These are phyloP conservation scores for Cephus spinipes DNA, from an alignment of 2,888 invertebrate species.

Conservation along the genomic window DNA sequence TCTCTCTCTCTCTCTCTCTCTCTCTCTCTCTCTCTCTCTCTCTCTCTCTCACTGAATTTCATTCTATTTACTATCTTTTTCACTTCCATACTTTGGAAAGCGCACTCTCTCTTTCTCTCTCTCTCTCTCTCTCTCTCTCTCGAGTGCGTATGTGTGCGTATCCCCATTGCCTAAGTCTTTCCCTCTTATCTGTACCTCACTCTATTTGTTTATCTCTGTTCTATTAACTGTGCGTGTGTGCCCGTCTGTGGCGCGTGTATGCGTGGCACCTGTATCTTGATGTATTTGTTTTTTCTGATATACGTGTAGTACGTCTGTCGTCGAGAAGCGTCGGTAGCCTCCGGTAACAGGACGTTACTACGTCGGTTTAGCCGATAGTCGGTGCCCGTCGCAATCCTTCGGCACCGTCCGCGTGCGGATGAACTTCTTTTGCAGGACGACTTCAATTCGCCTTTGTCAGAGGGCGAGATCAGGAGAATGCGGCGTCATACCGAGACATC, in stretches of 20 bases:
- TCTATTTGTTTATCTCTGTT: constrained; percentile 4
- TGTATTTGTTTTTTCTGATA: background rate
- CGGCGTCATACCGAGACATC: background rate
- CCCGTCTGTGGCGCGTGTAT: background rate
- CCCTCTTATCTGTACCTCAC: background rate
- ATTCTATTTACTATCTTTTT: no score
- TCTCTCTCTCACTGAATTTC: no score
- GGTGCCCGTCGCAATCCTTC: background rate
- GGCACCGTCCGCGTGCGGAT: background rate
- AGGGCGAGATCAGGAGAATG: background rate
- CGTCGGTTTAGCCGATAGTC: background rate
- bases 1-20: background rate
- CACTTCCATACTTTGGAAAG: no score
- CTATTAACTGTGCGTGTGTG: constrained; percentile 3
- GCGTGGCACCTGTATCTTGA: background rate
- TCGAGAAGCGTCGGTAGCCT: background rate
- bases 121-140: constrained; percentile 5
- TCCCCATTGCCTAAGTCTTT: constrained; percentile 5
- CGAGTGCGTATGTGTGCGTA: no score
- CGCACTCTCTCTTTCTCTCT: no score
- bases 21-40: background rate
- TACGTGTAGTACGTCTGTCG: background rate
- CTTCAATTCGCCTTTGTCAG: background rate
- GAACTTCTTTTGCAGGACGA: background rate
- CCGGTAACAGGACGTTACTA: background rate